Conservation (phyloP, 2,888 invertebrate species). For the Bombylius major region DNA sequence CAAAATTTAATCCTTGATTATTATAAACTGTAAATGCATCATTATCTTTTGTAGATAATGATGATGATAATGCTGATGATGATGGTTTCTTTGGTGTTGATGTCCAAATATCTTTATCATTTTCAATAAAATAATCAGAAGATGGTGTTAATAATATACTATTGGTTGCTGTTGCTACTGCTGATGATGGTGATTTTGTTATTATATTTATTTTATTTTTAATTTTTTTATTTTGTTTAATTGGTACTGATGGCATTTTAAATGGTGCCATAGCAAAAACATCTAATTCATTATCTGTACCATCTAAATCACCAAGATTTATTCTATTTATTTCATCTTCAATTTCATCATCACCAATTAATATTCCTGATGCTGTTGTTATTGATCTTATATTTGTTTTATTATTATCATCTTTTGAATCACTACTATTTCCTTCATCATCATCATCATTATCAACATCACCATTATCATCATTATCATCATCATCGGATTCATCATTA, state of each 20-base stretch:
- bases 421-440: slow-evolving; percentile 7
- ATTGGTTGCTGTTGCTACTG: too few relatives aligned
- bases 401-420: slow-evolving; percentile 19
- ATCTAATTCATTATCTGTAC: slow-evolving; percentile 39
- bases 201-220: slow-evolving; percentile 6
- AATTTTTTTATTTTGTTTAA: slow-evolving; percentile 7
- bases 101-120: slow-evolving; percentile 28
- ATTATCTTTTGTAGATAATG: slow-evolving; percentile 8
- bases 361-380: too few relatives aligned
- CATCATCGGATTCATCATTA: slow-evolving; percentile 43
- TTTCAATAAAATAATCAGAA: neutral
- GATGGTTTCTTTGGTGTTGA: slow-evolving; percentile 27
- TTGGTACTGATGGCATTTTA: slow-evolving; percentile 28
- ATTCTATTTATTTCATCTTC: slow-evolving; percentile 12
- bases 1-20: neutral
- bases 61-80: neutral
- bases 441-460: too few relatives aligned
- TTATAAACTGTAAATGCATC: slow-evolving; percentile 14
- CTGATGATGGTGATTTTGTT: too few relatives aligned
- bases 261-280: slow-evolving; percentile 63
- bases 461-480: slow-evolving; percentile 8
- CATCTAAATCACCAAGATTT: neutral
- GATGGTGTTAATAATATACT: neutral
- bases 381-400: slow-evolving; percentile 10
- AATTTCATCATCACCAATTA: slow-evolving; percentile 18